These are phyloP conservation scores for Isurus oxyrinchus DNA, from an alignment of 2,113 vertebrate species.

Conservation along the genomic window DNA sequence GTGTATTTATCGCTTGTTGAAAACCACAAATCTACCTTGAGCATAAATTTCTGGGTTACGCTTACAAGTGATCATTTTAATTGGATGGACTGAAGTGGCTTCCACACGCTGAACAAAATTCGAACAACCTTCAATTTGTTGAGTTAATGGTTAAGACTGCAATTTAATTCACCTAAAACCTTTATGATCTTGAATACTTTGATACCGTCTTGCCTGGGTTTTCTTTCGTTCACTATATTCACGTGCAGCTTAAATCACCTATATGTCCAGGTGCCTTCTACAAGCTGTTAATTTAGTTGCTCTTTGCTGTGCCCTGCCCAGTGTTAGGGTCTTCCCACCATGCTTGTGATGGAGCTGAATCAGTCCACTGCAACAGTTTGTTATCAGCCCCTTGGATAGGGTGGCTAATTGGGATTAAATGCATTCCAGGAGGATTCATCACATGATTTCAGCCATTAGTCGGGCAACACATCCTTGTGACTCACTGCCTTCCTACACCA, in stretches of 20 bases:
- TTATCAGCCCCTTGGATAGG: not conserved
- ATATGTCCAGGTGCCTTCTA: not conserved
- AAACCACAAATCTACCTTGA: not conserved
- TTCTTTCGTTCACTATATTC: not conserved
- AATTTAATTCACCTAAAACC: not conserved
- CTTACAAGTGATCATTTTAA: not conserved
- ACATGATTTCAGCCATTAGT: no score
- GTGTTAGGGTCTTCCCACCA: not conserved
- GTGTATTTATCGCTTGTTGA: not conserved
- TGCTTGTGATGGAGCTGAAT: not conserved
- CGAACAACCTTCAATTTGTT: not conserved
- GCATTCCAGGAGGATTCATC: no score
- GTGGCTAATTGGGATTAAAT: no score
- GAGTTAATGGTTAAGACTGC: not conserved
- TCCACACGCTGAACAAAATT: not conserved
- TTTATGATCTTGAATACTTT: not conserved
- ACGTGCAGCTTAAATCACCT: not conserved
- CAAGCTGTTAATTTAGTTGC: not conserved
- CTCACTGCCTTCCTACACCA: no score
- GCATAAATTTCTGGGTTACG: not conserved
- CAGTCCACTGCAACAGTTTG: not conserved
- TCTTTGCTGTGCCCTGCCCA: not conserved
- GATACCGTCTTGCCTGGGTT: not conserved
- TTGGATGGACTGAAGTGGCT: not conserved
- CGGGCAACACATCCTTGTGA: no score